A percentile compares a stretch with the other conserved stretches of the same genome.
Evolutionary conservation across 2,113 vertebrate species (phyloP).

Genomic region (Gopherus evgoodei): DNA sequence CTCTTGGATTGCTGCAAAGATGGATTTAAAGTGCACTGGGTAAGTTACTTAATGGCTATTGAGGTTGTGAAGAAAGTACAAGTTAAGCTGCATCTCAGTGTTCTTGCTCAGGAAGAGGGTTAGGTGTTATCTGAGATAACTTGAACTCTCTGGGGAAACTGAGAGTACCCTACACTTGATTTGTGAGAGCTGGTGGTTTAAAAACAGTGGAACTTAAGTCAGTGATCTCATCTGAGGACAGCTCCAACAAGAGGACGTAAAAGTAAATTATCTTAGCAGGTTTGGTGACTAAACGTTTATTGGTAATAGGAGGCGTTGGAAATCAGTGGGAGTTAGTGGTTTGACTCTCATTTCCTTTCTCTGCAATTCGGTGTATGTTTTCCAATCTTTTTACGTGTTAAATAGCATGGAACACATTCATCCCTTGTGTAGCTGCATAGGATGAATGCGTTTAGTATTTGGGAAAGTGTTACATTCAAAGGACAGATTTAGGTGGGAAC

Average conservation of each 20-base stretch:
- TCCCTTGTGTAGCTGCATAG: not conserved
- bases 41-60: not conserved
- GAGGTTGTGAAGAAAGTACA: not conserved
- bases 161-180: not conserved
- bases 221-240: not conserved
- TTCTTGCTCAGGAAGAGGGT: not conserved
- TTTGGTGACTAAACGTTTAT: not conserved
- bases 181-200: not conserved
- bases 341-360: not conserved
- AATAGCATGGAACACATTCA: not conserved
- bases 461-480: not conserved
- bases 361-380: not conserved
- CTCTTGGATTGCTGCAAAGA: not conserved
- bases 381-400: not conserved
- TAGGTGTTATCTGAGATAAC: not conserved
- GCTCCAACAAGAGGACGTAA: not conserved
- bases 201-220: not conserved
- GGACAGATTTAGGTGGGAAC: not conserved
- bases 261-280: not conserved
- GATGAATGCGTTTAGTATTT: not conserved
- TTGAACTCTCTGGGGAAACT: not conserved
- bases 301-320: not conserved
- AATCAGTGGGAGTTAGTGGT: not conserved
- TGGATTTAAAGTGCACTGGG: not conserved
- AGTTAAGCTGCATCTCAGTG: not conserved